Evolutionary conservation across 2,113 vertebrate species (phyloP).

Genomic region (Strix uralensis): DNA sequence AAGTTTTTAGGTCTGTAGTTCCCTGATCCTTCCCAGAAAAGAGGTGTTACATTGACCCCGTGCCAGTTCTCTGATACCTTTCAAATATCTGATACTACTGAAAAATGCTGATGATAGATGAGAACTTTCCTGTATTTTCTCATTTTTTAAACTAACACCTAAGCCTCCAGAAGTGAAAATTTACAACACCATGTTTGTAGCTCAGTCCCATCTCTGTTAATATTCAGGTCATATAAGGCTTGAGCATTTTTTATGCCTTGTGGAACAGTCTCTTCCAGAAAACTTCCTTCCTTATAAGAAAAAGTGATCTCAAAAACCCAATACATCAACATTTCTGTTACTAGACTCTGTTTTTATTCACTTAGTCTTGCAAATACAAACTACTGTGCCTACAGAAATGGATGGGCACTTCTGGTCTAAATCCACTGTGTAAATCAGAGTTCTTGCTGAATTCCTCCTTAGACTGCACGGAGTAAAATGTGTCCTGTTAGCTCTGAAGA

Average conservation of each 20-base stretch:
- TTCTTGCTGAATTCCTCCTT: background rate
- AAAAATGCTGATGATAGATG: background rate
- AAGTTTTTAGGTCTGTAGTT: background rate
- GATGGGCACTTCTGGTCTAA: background rate
- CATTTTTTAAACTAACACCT: background rate
- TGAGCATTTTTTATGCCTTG: background rate
- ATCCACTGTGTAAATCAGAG: background rate
- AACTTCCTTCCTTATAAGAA: background rate
- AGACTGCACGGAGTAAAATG: background rate
- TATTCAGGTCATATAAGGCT: background rate
- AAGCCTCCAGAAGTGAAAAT: background rate
- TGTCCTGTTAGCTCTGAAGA: background rate
- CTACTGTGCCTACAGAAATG: background rate
- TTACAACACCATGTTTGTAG: background rate
- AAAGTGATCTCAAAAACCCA: background rate
- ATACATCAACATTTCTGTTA: background rate
- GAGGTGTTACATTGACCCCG: background rate
- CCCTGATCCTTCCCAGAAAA: background rate
- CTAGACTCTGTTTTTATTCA: background rate
- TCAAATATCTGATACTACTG: background rate
- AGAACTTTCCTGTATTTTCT: background rate
- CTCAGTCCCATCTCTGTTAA: background rate
- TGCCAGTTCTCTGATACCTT: background rate
- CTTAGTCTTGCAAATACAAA: background rate
- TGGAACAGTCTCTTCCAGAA: background rate